phyloP scores from a whole-genome alignment of 2,888 invertebrate genomes.

The Andrena trimmerana region DNA sequence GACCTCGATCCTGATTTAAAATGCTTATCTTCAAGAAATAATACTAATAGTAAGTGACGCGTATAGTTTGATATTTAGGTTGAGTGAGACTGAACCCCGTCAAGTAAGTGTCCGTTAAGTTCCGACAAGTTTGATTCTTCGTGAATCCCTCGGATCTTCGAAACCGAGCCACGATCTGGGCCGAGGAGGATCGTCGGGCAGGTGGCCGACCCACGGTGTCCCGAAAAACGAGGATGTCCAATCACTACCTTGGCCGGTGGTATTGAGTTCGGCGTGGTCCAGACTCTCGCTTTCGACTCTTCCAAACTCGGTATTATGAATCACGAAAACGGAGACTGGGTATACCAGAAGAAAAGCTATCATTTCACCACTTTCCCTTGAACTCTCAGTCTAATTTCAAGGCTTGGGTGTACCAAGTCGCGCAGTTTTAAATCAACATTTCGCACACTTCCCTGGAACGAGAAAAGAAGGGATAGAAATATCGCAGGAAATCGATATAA shows the following conservation, averaged over 20 bases:
- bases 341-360: not conserved
- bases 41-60: too few relatives aligned
- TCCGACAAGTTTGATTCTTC: not conserved
- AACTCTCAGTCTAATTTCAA: not conserved
- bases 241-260: slow-evolving; percentile 63
- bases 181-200: slow-evolving; percentile 44
- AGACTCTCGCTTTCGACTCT: slow-evolving; percentile 34
- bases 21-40: too few relatives aligned
- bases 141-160: not conserved
- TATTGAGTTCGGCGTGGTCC: slow-evolving; percentile 60
- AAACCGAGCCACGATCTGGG: slow-evolving; percentile 53
- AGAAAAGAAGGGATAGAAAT: not conserved
- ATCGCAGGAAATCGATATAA: too few relatives aligned
- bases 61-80: too few relatives aligned
- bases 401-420: not conserved
- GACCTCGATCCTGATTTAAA: too few relatives aligned
- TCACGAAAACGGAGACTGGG: not conserved
- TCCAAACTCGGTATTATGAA: not conserved
- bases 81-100: too few relatives aligned
- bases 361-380: too few relatives aligned
- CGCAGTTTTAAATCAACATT: too few relatives aligned
- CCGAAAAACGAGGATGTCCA: slow-evolving; percentile 48
- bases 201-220: slow-evolving; percentile 62
- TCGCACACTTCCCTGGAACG: not conserved
- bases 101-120: too few relatives aligned